Evolutionary conservation across 1,140 invertebrate genomes (phyloP), one percentile per base, ranked within the genome.

Genomic region (Lerema accius): DNA sequence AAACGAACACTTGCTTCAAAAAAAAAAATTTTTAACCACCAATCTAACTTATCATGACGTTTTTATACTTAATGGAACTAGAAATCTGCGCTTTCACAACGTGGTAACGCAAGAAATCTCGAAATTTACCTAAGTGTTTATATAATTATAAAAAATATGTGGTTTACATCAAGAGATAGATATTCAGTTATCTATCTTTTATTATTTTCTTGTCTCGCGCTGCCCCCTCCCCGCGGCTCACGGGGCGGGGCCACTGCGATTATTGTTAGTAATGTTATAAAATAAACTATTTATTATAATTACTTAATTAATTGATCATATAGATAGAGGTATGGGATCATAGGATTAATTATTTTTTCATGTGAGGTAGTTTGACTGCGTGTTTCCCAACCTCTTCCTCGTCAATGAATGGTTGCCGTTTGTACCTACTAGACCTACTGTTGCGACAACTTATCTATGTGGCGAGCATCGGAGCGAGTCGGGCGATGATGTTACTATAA

Each of bases 161-260:
- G 19, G 19, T 23, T 23, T 5, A 23, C n/a, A 23, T 23, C 19
- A 23, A 23, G 19, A n/a, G n/a, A n/a, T n/a, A n/a, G n/a, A n/a
- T n/a, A n/a, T n/a, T n/a, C n/a, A n/a, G n/a, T n/a, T n/a, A n/a
- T n/a, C n/a, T n/a, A n/a, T n/a, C n/a, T n/a, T n/a, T n/a, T n/a
- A 84, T 85, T 85, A 87, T 84, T 84, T 84, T 84, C 65, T n/a
- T 69, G 70, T 65, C 55, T 63, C 53, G 60, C 60, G 55, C 67
- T 63, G 53, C 39, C 68, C 75, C 51, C 67, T 73, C 64, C 49
- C 71, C 73, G 60, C 14, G 84, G 84, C 84, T 87, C 84, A 79
- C 63, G 78, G 76, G 67, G 64, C 73, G 61, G 39, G 66, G 40
- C 56, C 55, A 74, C 17, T 69, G 56, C 62, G 60, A 73, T 64